Conservation (phyloP, 2,888 invertebrate genomes). For the Steinernema carpocapsae region DNA sequence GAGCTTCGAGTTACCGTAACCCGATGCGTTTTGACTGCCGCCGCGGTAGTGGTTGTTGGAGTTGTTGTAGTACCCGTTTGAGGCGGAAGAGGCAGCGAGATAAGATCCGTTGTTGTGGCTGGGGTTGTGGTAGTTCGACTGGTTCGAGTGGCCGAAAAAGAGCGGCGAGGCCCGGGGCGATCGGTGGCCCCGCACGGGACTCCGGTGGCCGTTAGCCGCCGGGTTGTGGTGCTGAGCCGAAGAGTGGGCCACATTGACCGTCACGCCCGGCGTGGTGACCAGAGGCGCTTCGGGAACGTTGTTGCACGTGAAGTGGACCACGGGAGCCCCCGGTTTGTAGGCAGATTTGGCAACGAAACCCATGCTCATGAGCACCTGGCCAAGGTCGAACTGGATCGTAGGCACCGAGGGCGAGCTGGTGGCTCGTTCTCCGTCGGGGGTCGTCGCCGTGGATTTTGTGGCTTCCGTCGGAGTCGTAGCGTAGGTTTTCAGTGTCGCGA, state of each 20-base stretch:
- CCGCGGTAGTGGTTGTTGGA: conserved; percentile 30
- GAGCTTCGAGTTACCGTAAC: conserved; percentile 31
- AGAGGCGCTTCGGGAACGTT: background rate
- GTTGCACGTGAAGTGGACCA: conserved; percentile 24
- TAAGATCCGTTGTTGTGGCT: background rate
- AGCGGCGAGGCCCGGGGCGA: conserved; percentile 25
- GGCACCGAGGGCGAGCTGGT: background rate
- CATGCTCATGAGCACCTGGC: conserved; percentile 28
- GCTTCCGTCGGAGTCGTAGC: background rate
- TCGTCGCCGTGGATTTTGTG: conserved; percentile 8
- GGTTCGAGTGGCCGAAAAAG: conserved; percentile 21
- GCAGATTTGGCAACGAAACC: conserved; percentile 18
- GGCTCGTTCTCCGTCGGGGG: background rate
- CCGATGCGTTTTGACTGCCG: background rate
- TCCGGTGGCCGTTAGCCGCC: background rate
- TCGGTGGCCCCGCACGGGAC: conserved; percentile 22
- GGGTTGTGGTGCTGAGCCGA: background rate
- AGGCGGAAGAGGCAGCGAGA: conserved; percentile 31
- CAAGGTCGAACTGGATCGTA: conserved; percentile 16
- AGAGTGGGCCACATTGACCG: background rate
- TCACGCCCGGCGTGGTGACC: background rate
- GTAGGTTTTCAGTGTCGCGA: background rate
- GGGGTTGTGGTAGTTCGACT: conserved; percentile 15
- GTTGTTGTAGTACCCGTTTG: conserved; percentile 27
- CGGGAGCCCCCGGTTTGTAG: conserved; percentile 21